phyloP scores from a whole-genome alignment of 1,140 invertebrate genomes.

The Heliconius nattereri region DNA sequence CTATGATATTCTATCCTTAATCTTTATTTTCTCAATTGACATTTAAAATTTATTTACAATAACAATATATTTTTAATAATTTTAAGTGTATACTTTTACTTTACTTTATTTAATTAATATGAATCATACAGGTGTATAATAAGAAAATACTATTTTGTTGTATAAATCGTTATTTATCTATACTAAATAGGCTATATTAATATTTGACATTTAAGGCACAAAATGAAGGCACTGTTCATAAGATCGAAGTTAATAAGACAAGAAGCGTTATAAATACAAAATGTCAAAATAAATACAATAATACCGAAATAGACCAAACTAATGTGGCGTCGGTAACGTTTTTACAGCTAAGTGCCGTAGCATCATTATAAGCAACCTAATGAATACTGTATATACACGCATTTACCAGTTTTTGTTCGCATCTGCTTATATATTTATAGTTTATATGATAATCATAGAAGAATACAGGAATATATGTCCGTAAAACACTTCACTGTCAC shows the following conservation, averaged over 20 bases:
- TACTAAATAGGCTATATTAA: not conserved
- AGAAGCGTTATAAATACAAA: constrained; percentile 69
- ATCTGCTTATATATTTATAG: not conserved
- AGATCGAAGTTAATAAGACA: constrained; percentile 53
- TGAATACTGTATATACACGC: constrained; percentile 12
- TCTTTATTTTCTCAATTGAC: not conserved
- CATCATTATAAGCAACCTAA: constrained; percentile 27
- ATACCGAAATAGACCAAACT: constrained; percentile 40
- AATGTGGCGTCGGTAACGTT: constrained; percentile 62
- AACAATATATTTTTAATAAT: too few relatives aligned
- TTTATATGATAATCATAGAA: not conserved
- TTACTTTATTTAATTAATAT: too few relatives aligned
- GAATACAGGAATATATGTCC: constrained; percentile 4
- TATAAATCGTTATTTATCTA: not conserved
- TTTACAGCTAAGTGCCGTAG: constrained; percentile 40
- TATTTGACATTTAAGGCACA: constrained; percentile 49
- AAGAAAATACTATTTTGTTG: too few relatives aligned
- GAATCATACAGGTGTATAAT: too few relatives aligned
- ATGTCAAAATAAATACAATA: constrained; percentile 69
- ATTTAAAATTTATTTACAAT: too few relatives aligned
- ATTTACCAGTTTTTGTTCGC: not conserved
- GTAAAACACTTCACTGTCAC: constrained; percentile 11
- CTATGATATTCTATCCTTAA: not conserved
- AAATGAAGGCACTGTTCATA: constrained; percentile 56
- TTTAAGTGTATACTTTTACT: too few relatives aligned